Base-by-base conservation (phyloP, 2,113 vertebrate species). In the Anhinga anhinga region DNA sequence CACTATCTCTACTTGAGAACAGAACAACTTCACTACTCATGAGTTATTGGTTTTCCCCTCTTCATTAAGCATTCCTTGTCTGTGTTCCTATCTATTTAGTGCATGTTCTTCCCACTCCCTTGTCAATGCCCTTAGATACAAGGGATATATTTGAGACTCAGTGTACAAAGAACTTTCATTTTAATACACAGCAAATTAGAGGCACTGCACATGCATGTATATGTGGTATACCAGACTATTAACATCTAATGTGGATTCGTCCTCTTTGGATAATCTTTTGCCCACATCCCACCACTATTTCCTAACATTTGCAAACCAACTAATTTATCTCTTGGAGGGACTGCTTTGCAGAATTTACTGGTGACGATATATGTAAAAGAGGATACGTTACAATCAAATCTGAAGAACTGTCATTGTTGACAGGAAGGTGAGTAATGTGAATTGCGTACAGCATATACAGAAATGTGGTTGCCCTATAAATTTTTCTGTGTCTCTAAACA, bases 51-150 rank as follows among this genome's bases (percentile, higher is more conserved):
- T 88, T 97, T 96, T 52, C 80, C 66, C 22, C 34, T 93, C 63
- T 69, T 95, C 87, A 86, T 95, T 96, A 97, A 95, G 77, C 83
- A 97, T 90, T 96, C 55, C 76, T 76, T 93, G 13, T 95, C 88
- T 89, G 56, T 94, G 45, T 74, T 91, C 97, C 74, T 95, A 87
- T 95, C 86, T 97, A 78, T 88, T 84, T 97, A 95, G 92, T 70
- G 52, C 44, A 78, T 84, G 69, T 96, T 97, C 89, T 97, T 95
- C 80, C 55, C 65, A 92, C 93, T 93, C 34, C 59, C 72, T 95
- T 88, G 86, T 82, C 81, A 93, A 53, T 62, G 82, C 29, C 85
- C 27, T 93, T 79, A 91, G 73, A 96, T 95, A 88, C 88, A 86
- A 95, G 58, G 78, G 72, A 95, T 93, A 76, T 74, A 91, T 94